Percentiles rank a stretch among this genome's conserved stretches.
Conservation (phyloP, 2,888 invertebrate species). For the Eupithecia insigniata region DNA sequence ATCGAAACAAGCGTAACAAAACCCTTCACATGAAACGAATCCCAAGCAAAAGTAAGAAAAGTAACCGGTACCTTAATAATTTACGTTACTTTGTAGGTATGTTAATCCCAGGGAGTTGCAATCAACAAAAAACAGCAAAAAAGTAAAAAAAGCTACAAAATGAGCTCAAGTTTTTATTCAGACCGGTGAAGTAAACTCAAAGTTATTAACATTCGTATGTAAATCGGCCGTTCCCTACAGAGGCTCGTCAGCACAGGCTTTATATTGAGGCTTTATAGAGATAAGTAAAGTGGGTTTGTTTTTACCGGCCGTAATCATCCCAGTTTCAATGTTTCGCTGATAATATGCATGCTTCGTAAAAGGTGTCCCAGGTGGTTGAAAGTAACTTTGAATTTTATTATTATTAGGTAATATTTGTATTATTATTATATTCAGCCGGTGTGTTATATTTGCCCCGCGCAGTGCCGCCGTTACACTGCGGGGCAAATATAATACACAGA, state of each 20-base stretch:
- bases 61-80: constrained; percentile 26
- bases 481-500: background rate
- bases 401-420: background rate
- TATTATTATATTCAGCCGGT: background rate
- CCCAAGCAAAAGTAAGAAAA: constrained; percentile 2
- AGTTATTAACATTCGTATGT: constrained; percentile 80
- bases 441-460: too few species aligned
- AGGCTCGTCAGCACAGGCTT: constrained; percentile 67
- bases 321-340: constrained; percentile 38
- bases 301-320: constrained; percentile 51
- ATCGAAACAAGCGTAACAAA: background rate
- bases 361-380: constrained; percentile 6
- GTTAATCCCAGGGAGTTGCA: constrained; percentile 25
- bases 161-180: constrained; percentile 32
- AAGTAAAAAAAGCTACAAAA: constrained; percentile 24
- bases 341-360: constrained; percentile 19
- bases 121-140: constrained; percentile 24
- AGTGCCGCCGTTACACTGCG: background rate
- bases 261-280: constrained; percentile 53
- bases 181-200: constrained; percentile 44
- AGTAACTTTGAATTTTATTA: background rate
- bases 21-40: background rate
- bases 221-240: constrained; percentile 72
- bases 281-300: constrained; percentile 66
- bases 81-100: constrained; percentile 31